phyloP scores from a whole-genome alignment of 1,140 invertebrate genomes.

The Aculops lycopersici region DNA sequence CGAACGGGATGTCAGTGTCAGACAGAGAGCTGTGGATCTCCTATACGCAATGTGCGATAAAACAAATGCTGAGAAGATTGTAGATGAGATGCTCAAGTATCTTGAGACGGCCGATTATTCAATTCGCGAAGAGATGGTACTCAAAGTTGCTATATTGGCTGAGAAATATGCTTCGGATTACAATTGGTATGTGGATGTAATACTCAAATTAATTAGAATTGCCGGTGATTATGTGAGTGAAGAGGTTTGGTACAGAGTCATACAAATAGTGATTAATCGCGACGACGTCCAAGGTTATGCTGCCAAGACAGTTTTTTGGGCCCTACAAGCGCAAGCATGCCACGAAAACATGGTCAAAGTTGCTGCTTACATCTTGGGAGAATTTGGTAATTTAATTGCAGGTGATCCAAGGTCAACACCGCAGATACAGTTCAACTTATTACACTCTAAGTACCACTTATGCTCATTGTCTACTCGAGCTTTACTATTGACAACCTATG shows the following conservation, averaged over 20 bases:
- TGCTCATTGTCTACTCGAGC: conserved; percentile 85
- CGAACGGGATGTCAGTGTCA: conserved; percentile 92
- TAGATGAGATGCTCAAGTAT: conserved; percentile 96
- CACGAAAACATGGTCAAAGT: conserved; percentile 99
- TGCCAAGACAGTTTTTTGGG: conserved; percentile 53
- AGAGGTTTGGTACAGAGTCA: conserved; percentile 93
- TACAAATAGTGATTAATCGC: conserved; percentile 96
- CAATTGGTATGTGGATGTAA: conserved; percentile 96
- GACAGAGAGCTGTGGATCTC: conserved; percentile 93
- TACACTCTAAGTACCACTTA: conserved; percentile 94
- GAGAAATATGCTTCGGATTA: conserved; percentile 99
- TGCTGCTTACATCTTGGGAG: conserved; percentile 91
- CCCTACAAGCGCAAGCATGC: conserved; percentile 82
- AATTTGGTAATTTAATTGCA: conserved; percentile 98
- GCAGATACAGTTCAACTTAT: conserved; percentile 68
- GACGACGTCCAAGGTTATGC: conserved; percentile 98
- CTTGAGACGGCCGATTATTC: conserved; percentile 97
- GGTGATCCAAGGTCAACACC: conserved; percentile 83
- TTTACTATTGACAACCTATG: conserved; percentile 79
- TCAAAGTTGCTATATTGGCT: conserved; percentile 95
- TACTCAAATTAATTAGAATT: conserved; percentile 91
- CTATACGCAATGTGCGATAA: conserved; percentile 99
- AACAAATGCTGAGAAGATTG: conserved; percentile 95
- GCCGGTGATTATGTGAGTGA: conserved; percentile 91
- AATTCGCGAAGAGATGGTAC: conserved; percentile 94